Evolutionary conservation across 1,140 invertebrate genomes (phyloP), one percentile per base, ranked within the genome.

Genomic region (Thaumatotibia leucotreta): DNA sequence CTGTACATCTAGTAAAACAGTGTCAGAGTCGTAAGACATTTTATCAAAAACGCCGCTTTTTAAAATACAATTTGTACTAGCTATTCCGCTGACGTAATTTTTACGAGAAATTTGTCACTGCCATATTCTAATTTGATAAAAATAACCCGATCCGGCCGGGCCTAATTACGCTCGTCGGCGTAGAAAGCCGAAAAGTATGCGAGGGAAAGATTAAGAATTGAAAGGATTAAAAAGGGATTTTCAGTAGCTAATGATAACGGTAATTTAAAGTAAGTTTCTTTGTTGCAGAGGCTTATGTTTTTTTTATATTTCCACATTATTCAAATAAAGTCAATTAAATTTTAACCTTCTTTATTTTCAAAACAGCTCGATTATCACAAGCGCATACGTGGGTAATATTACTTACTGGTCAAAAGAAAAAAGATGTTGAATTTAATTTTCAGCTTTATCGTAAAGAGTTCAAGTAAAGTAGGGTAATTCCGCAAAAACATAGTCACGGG

Each of bases 191-290:
- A 50, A 50, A 50, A 31, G 52, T 31, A 29, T 17, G n/a, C 24
- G 4, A 29, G 23, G 23, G 24, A 31, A 27, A 54, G 52, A 58
- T 58, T 58, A 58, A 58, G 52, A 58, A 58, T 31, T 31, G n/a
- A 17, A 58, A 58, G 52, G 52, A 58, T 58, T 58, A 58, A 58
- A 58, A 31, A 22, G 24, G 23, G 52, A 58, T 58, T n/a, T 24
- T n/a, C 52, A 27, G 52, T 54, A 29, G 24, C 52, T 58, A 58
- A 58, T 58, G 52, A 29, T 10, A 58, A 27, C 23, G 11, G 24
- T 29, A 29, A 58, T 31, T 29, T 31, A 1, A 29, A 29, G 2
- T 27, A 58, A 14, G 17, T n/a, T 45, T 20, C 11, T 45, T n/a
- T n/a, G 14, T 8, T 0, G 10, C 14, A 6, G n/a, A 29, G 6